Conservation (phyloP, 1,140 invertebrate species). For the Vanessa atalanta region DNA sequence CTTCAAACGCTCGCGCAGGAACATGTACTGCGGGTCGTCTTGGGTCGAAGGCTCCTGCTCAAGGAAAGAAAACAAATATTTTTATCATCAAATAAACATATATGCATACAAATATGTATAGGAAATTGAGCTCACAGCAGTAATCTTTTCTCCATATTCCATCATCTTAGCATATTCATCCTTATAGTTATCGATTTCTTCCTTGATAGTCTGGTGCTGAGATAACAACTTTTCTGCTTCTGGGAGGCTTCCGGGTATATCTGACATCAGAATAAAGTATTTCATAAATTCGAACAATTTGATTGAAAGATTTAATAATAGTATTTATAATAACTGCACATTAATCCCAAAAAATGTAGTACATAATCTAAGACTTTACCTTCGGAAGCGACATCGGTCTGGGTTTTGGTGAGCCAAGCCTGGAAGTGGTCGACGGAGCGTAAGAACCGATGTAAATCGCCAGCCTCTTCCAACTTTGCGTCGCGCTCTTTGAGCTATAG, state of each 20-base stretch:
- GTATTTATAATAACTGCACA: no score
- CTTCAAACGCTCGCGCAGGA: slow-evolving; percentile 96
- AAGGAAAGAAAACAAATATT: background rate
- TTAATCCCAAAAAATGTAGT: no score
- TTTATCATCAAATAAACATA: slow-evolving; percentile 7
- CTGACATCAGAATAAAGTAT: slow-evolving; percentile 38
- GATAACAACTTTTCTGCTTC: slow-evolving; percentile 98
- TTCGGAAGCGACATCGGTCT: slow-evolving; percentile 98
- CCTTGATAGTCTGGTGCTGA: slow-evolving; percentile 98
- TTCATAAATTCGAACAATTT: no score
- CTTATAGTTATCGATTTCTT: slow-evolving; percentile 99
- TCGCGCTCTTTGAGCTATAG: slow-evolving; percentile 96
- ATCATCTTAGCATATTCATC: slow-evolving; percentile 99
- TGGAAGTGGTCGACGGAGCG: slow-evolving; percentile 99
- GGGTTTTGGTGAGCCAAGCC: slow-evolving; percentile 98
- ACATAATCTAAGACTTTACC: slow-evolving; percentile 65
- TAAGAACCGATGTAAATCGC: slow-evolving; percentile 98
- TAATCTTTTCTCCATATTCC: slow-evolving; percentile 98
- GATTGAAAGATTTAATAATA: no score
- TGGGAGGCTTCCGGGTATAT: slow-evolving; percentile 96
- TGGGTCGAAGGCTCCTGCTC: slow-evolving; percentile 87
- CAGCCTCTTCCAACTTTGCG: slow-evolving; percentile 98
- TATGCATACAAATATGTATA: background rate
- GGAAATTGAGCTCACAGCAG: slow-evolving; percentile 83
- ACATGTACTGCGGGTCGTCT: slow-evolving; percentile 99